phyloP scores from a whole-genome alignment of 2,888 invertebrate species.

The Copidosoma aretas region DNA sequence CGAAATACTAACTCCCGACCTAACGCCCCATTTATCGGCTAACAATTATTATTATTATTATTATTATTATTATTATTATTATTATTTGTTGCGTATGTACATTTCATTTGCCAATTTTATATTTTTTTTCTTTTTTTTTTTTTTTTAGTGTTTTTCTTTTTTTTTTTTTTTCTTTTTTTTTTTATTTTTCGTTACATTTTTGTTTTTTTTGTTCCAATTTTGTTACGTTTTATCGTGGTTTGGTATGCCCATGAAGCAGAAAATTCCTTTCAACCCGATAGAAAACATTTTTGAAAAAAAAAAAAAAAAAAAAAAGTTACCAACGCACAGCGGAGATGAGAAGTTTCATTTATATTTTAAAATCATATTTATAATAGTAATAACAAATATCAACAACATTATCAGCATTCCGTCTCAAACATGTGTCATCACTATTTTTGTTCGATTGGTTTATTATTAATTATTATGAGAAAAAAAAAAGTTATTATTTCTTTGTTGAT shows the following conservation, averaged over 20 bases:
- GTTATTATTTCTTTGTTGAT: too few relatives aligned
- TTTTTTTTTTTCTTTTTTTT: constrained; percentile 14
- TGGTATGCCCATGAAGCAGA: constrained; percentile 5
- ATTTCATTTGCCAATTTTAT: background rate
- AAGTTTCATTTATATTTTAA: constrained; percentile 31
- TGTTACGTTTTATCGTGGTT: constrained; percentile 10
- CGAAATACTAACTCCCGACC: constrained; percentile 10
- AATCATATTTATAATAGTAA: too few relatives aligned
- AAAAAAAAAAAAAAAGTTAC: background rate
- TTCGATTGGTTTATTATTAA: constrained; percentile 12
- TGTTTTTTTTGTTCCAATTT: constrained; percentile 14
- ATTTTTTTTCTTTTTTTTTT: too few relatives aligned
- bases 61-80: constrained; percentile 7
- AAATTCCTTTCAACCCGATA: constrained; percentile 16
- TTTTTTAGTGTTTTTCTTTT: background rate
- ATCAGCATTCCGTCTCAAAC: too few relatives aligned
- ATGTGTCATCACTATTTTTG: too few relatives aligned
- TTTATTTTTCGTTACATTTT: constrained; percentile 4
- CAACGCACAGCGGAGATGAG: constrained; percentile 40
- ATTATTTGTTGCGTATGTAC: background rate
- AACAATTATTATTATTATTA: constrained; percentile 4
- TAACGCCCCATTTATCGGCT: constrained; percentile 23
- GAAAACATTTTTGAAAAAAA: constrained; percentile 1
- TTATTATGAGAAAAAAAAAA: too few relatives aligned
- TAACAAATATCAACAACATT: too few relatives aligned